Evolutionary conservation across 1,140 invertebrate genomes (phyloP), one percentile per base, ranked within the genome.

Genomic region (Lasioglossum albipes): DNA sequence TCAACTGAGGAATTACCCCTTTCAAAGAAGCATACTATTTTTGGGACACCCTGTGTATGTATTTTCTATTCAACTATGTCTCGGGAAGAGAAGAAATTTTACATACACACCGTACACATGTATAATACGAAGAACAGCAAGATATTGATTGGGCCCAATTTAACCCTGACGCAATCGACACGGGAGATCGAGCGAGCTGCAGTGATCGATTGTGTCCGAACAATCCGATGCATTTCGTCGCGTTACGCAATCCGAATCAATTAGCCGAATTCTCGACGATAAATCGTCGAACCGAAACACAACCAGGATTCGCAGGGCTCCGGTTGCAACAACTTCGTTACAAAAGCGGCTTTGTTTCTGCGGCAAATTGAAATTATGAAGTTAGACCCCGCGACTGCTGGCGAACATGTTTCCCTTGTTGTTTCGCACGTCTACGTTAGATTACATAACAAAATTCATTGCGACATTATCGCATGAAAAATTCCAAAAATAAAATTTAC

Each of bases 211-310:
- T 49, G 66, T 49, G 20, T 45, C 16, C 42, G 22, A 27, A 49
- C 22, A 69, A 69, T 31, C 67, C 6, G 49, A 69, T 31, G 67
- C 22, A n/a, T 69, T 69, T 52, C 67, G 22, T 31, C 67, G 45
- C 2, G 64, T 66, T 66, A 66, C 36, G 64, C 64, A 66, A 66
- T 31, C 31, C 12, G 36, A n/a, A 66, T 66, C 64, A 20, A 66
- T 31, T 22, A n/a, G 16, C 12, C n/a, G 41, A 68, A 54, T 69
- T 69, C 49, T 12, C n/a, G 20, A 0, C 49, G n/a, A 42, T 52
- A 52, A n/a, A 9, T 52, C 52, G 18, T 6, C 22, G 7, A 18
- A 7, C 10, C 0, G n/a, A 22, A 75, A 75, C 27, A n/a, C 27
- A 2, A 2, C 7, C 18, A 12, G 7, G 4, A 18, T 20, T 12